Base-by-base conservation (phyloP, 2,888 invertebrate genomes). In the Caenorhabditis sulstoni region DNA sequence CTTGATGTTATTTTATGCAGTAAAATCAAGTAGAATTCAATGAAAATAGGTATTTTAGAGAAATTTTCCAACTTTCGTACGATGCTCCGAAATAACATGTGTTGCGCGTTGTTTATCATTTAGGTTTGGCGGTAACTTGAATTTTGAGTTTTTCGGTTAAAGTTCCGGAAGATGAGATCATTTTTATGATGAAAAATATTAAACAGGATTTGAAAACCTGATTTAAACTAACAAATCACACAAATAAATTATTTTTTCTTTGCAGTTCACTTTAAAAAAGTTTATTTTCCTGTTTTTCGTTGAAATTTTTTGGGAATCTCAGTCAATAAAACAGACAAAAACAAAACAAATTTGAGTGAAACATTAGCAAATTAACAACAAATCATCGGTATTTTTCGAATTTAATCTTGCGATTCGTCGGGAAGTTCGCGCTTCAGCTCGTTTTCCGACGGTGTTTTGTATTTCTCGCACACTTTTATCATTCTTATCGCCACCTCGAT, bases 401-500 rank as follows among this genome's bases (percentile, higher is more conserved):
- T 59, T 67, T 18, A 75, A 14, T 22, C 29, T 22, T 49, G 55
- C 55, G 49, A 55, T 35, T 47, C 55, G 12, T 49, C n/a, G 5
- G 64, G 23, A 23, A 64, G 49, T 53, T 64, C 58, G 3, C 79
- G 41, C 64, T 79, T 79, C 20, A 73, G 29, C 7, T 53, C 73
- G 18, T 59, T 73, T 18, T 64, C 67, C 9, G 50, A 29, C 2
- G 50, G 1, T 58, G 65, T 70, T 14, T 18, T 45, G 29, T 47
- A 55, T 1, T 57, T 74, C 16, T 59, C 44, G 16, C 59, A 57
- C 41, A 74, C 7, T 52, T 64, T 52, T 0, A 80, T 44, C 0
- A 75, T 71, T 55, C 67, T 68, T 23, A 49, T 1, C 9, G 85
- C 80, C 65, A 88, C 75, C 35, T 86, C 85, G 61, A 84, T 85